Base-by-base conservation (phyloP, 2,113 vertebrate genomes). In the Thunnus thynnus region DNA sequence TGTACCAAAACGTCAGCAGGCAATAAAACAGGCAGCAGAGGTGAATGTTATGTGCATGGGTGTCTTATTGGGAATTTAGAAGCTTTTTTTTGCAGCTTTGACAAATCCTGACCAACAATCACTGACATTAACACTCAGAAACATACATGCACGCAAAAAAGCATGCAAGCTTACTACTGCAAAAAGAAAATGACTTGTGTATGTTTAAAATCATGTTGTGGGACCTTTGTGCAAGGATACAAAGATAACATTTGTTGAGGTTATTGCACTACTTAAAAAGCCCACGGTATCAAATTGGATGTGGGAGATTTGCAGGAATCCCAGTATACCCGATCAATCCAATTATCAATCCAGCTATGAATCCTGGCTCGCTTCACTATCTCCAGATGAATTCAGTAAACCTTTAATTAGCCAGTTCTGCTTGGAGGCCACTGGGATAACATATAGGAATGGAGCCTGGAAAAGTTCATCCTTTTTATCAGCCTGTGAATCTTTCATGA, bases 391-490 rank as follows among this genome's bases (percentile, higher is more conserved):
- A 86, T 87, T 80, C 65, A 87, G 72, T 47, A 56, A 87, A 67
- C 73, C 77, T 81, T 57, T 87, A 88, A 91, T 94, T 85, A 94
- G 71, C 56, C 66, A 70, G 71, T 16, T 76, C 80, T 47, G 54
- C 81, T 82, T 64, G 46, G 70, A 89, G 78, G 71, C 86, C 80
- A 67, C 22, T 36, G 50, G 72, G 82, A 84, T 72, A 66, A 81
- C 55, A 48, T 76, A 80, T 57, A 64, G 61, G 41, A 63, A 65
- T 50, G 75, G 3, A 66, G 44, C 20, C 25, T 62, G 54, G 54
- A 76, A 76, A 80, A 46, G 66, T 60, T 74, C 65, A 18, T 41
- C 25, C 44, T 56, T 86, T 70, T 75, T 30, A 73, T 72, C 18
- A 18, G 48, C 41, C 61, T 84, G 32, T 82, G 65, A 81, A 85